Evolutionary conservation across 2,888 invertebrate genomes (phyloP).

Genomic region (Drosophila crucigera): DNA sequence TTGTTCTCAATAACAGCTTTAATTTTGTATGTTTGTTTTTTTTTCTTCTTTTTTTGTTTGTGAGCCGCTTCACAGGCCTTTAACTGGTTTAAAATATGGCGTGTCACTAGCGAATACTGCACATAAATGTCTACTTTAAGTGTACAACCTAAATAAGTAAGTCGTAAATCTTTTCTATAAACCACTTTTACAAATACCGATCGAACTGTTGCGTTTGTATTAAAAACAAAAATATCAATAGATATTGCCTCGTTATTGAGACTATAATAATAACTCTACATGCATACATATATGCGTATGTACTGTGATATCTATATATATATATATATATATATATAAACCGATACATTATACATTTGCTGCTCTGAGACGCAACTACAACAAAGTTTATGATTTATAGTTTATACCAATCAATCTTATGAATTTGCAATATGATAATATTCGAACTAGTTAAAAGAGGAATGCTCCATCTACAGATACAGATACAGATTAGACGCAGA

Average conservation of each 20-base stretch:
- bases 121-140: constrained; percentile 37
- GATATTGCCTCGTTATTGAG: constrained; percentile 31
- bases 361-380: constrained; percentile 17
- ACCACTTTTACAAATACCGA: constrained; percentile 35
- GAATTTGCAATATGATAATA: constrained; percentile 66
- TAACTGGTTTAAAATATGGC: constrained; percentile 61
- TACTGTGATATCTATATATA: constrained; percentile 26
- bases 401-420: constrained; percentile 71
- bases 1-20: constrained; percentile 23
- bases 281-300: constrained; percentile 1
- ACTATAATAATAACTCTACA: constrained; percentile 26
- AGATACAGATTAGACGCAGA: constrained; percentile 4
- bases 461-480: constrained; percentile 23
- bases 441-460: constrained; percentile 52
- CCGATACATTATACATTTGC: constrained; percentile 27
- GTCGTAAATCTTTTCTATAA: constrained; percentile 43
- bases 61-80: constrained; percentile 9
- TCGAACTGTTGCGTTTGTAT: constrained; percentile 68
- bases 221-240: constrained; percentile 57
- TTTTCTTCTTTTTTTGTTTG: not conserved
- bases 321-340: constrained; percentile 37
- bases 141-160: constrained; percentile 62
- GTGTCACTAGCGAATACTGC: constrained; percentile 56
- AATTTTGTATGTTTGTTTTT: not conserved
- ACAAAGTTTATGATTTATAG: constrained; percentile 13